Percentiles rank a stretch among this genome's conserved stretches.
Evolutionary conservation across 2,797 vertebrate species (phyloP).

Genomic region (Calcarius lapponicus): DNA sequence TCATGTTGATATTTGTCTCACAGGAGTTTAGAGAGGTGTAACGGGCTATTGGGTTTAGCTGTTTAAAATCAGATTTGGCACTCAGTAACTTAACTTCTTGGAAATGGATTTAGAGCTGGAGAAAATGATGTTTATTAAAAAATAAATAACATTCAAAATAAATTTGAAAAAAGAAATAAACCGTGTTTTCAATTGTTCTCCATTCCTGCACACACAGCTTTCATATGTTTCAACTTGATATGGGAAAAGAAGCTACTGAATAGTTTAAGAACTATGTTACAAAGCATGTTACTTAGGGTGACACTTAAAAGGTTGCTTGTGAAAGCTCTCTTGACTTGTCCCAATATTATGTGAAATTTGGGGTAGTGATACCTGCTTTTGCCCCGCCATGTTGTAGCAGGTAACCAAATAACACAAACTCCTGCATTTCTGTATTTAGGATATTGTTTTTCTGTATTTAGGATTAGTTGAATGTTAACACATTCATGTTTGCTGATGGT

Average conservation of each 20-base stretch:
- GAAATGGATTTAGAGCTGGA: neutral
- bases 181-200: neutral
- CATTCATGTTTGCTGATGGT: neutral
- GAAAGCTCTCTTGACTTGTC: neutral
- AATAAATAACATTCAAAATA: neutral
- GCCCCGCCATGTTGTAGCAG: accelerated
- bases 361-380: neutral
- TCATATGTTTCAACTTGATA: neutral
- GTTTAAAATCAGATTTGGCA: neutral
- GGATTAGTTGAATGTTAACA: neutral
- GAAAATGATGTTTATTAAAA: neutral
- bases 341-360: neutral
- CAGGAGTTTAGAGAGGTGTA: neutral
- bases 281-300: accelerated
- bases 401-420: neutral
- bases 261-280: neutral
- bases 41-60: neutral
- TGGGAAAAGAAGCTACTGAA: neutral
- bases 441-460: neutral
- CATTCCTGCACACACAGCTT: neutral
- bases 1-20: neutral
- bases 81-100: neutral
- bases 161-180: neutral
- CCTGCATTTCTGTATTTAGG: neutral
- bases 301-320: neutral